Evolutionary conservation across 1,140 invertebrate genomes (phyloP), one percentile per base, ranked within the genome.

Genomic region (Atta texana): DNA sequence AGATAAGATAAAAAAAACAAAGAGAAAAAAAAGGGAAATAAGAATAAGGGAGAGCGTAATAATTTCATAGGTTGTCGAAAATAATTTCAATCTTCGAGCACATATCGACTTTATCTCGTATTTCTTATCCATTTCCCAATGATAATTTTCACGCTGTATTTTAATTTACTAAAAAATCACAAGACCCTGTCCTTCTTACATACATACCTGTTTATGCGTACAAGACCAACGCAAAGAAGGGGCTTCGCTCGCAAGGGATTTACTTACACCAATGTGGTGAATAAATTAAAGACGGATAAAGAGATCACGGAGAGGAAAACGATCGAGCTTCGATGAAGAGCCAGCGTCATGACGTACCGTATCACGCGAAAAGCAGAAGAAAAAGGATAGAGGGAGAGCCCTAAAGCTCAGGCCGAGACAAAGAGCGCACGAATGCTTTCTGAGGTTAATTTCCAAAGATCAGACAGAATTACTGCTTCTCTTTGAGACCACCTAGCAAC

Each of bases 401-500:
- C 28, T 0, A 24, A 24, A 28, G 28, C 49, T 51, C 49, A 16
- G 14, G 14, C 14, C 76, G 69, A 75, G 81, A 51, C 77, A 51
- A 57, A 53, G 53, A 78, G 57, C 82, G 39, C 81, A n/a, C 71
- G 49, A 63, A 64, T 21, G 77, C 53, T 71, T 74, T 71, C 71
- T 24, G 72, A 85, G 51, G 82, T 74, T 88, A 87, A 78, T 88
- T 82, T 85, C 61, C 89, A 76, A 69, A 88, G 89, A 86, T 77
- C 82, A 61, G 74, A 51, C 74, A 84, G 80, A 90, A 89, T 94
- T 94, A 94, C 92, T 95, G 94, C 87, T 95, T 95, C 53, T 95
- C 95, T 89, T 95, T 95, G 75, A 95, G 93, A 39, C 94, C 94
- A 68, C 92, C 93, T 14, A 95, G 86, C 3, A 95, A 88, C 74